These are phyloP conservation scores for Agonopterix alstromeriana DNA, from an alignment of 2,888 invertebrate species.

Conservation along the genomic window DNA sequence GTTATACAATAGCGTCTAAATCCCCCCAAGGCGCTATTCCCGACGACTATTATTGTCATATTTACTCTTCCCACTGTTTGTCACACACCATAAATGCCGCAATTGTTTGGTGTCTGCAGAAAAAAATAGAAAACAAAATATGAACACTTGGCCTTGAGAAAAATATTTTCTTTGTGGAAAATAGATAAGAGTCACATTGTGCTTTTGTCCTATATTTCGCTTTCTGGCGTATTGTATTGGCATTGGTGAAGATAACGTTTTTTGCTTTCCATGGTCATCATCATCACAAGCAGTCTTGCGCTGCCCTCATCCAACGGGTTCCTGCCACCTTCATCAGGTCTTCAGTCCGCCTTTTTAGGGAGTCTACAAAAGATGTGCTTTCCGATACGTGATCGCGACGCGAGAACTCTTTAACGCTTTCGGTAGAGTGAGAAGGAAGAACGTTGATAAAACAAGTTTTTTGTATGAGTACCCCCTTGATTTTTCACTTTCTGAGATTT, in stretches of 20 bases:
- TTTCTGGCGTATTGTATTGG: constrained; percentile 13
- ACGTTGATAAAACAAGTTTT: too few species aligned
- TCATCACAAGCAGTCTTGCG: too few species aligned
- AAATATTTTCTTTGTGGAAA: constrained; percentile 27
- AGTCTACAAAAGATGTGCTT: too few species aligned
- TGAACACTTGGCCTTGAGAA: constrained; percentile 18
- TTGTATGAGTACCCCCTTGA: too few species aligned
- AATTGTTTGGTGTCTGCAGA: constrained; percentile 13
- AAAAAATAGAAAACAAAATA: constrained; percentile 20
- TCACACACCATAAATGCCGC: constrained; percentile 17
- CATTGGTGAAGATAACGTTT: background rate
- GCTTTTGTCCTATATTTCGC: constrained; percentile 23
- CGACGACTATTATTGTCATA: constrained; percentile 13
- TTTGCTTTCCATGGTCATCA: too few species aligned
- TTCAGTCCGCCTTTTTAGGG: too few species aligned
- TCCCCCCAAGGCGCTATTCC: background rate
- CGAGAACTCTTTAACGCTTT: too few species aligned
- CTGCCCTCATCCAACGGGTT: too few species aligned
- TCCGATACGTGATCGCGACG: too few species aligned
- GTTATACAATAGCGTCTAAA: background rate
- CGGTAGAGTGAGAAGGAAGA: too few species aligned
- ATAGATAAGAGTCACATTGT: constrained; percentile 26
- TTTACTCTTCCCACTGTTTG: constrained; percentile 14
- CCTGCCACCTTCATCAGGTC: too few species aligned
- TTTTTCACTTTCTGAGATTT: too few species aligned